These are phyloP conservation scores for Denticeps clupeoides DNA, from an alignment of 2,797 vertebrate species.

Conservation along the genomic window DNA sequence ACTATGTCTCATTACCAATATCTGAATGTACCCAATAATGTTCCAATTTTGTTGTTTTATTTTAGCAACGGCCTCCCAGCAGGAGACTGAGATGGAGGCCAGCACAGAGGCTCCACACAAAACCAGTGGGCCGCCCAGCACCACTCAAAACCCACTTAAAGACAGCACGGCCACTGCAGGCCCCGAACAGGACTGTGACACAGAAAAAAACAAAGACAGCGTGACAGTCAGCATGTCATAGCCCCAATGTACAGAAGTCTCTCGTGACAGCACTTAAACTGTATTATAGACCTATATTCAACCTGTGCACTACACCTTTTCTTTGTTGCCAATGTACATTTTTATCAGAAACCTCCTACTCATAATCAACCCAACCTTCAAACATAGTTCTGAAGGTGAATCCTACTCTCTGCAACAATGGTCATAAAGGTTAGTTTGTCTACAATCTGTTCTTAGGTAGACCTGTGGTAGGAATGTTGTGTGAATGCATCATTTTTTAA, in stretches of 20 bases:
- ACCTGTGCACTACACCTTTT: slow-evolving; percentile 33
- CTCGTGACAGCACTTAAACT: slow-evolving; percentile 39
- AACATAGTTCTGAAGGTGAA: slow-evolving; percentile 9
- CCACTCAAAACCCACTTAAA: slow-evolving; percentile 57
- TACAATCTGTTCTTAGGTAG: not conserved
- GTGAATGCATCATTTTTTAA: too few species aligned
- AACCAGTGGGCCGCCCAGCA: slow-evolving; percentile 59
- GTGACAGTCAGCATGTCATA: slow-evolving; percentile 71
- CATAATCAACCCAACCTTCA: slow-evolving; percentile 7
- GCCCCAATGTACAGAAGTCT: slow-evolving; percentile 20
- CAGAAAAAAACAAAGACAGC: slow-evolving; percentile 75
- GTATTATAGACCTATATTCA: slow-evolving; percentile 40
- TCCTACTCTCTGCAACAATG: too few species aligned
- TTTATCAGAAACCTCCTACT: slow-evolving; percentile 9
- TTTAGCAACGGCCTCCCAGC: slow-evolving; percentile 86
- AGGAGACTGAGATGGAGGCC: slow-evolving; percentile 79
- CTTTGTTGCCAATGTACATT: slow-evolving; percentile 29
- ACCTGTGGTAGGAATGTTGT: too few species aligned
- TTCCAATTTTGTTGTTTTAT: slow-evolving; percentile 19
- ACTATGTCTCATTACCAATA: not conserved
- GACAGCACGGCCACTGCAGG: slow-evolving; percentile 57
- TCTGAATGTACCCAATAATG: slow-evolving; percentile 13
- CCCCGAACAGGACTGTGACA: slow-evolving; percentile 71
- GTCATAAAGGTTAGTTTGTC: slow-evolving; percentile 2
- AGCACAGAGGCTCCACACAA: slow-evolving; percentile 71